phyloP scores from a whole-genome alignment of 2,113 vertebrate genomes.

The Fregata magnificens region DNA sequence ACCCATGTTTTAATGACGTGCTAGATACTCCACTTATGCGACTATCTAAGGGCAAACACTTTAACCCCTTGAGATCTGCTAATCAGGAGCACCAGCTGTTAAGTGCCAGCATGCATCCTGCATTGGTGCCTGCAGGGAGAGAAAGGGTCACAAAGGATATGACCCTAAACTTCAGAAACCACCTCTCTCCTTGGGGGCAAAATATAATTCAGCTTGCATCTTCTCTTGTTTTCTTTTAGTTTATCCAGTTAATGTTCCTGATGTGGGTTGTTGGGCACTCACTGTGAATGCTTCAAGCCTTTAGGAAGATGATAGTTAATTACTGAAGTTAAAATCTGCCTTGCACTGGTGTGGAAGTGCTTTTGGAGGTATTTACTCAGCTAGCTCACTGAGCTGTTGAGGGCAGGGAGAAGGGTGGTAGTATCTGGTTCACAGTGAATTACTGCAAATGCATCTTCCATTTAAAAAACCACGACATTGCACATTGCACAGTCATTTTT shows the following conservation, averaged over 20 bases:
- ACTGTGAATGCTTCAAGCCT: slow-evolving; percentile 17
- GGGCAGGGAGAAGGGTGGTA: not conserved
- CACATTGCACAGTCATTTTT: not conserved
- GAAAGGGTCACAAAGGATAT: not conserved
- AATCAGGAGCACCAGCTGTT: slow-evolving; percentile 53
- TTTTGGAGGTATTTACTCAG: not conserved
- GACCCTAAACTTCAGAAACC: slow-evolving; percentile 39
- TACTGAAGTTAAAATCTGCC: slow-evolving; percentile 28
- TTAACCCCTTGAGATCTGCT: slow-evolving; percentile 58
- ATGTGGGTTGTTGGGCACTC: not conserved
- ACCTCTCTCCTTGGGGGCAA: slow-evolving; percentile 7
- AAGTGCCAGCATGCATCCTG: not conserved
- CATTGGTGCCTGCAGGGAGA: not conserved
- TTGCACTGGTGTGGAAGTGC: not conserved
- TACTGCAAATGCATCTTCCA: not conserved
- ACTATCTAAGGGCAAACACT: slow-evolving; percentile 6
- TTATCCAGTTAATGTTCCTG: slow-evolving; percentile 22
- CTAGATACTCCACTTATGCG: not conserved
- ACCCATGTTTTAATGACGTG: not conserved
- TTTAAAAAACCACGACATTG: not conserved
- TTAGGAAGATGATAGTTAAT: slow-evolving; percentile 32
- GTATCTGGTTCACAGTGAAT: not conserved
- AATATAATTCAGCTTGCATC: slow-evolving; percentile 11
- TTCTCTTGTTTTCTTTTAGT: slow-evolving; percentile 18
- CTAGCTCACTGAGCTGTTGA: not conserved